Percentiles rank a stretch among this genome's conserved stretches.
phyloP scores from a whole-genome alignment of 2,888 invertebrate species.

The Carabus problematicus region DNA sequence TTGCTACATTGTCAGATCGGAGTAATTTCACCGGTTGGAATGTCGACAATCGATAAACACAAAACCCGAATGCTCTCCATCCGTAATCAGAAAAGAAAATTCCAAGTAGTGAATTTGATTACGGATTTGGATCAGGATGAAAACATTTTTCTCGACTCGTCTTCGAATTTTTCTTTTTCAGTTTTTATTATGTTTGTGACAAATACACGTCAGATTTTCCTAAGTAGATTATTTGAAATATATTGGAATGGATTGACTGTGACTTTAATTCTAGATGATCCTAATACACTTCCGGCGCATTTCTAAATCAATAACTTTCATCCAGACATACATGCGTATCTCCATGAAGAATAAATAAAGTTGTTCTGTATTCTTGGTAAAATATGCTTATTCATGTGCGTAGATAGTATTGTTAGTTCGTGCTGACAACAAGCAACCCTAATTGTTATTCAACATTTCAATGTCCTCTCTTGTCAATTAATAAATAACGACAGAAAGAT shows the following conservation, averaged over 20 bases:
- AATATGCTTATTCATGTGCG: too few relatives aligned
- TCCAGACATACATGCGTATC: not conserved
- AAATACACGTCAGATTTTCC: not conserved
- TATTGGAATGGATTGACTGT: not conserved
- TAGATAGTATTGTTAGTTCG: too few relatives aligned
- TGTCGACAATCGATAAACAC: not conserved
- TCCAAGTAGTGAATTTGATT: not conserved
- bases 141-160: not conserved
- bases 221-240: slow-evolving; percentile 1
- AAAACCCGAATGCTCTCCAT: not conserved
- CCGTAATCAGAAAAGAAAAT: not conserved
- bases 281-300: not conserved
- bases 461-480: too few relatives aligned
- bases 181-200: not conserved
- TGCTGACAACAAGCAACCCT: too few relatives aligned
- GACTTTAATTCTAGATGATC: not conserved
- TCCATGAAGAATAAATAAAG: too few relatives aligned
- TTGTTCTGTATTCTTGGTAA: too few relatives aligned
- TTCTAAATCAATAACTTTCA: not conserved
- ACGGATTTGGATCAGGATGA: slow-evolving; percentile 1
- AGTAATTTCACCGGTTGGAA: not conserved
- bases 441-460: too few relatives aligned
- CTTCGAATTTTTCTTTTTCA: not conserved
- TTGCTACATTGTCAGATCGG: not conserved
- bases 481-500: not conserved